These are phyloP conservation scores for Globodera ellingtonae DNA, from an alignment of 1,140 invertebrate genomes.

Conservation along the genomic window DNA sequence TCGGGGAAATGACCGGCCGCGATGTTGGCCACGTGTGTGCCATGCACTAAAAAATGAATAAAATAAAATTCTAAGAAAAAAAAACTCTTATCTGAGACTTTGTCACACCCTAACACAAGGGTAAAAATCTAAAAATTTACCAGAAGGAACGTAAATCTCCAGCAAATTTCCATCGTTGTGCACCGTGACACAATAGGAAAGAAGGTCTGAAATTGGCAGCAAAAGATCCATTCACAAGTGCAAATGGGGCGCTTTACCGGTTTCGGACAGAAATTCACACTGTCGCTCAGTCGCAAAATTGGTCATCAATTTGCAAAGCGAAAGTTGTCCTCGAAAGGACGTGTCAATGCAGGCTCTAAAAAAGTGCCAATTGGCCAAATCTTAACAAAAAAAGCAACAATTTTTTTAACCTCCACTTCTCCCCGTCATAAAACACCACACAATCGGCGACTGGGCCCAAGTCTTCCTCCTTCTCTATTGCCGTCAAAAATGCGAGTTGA, in stretches of 20 bases:
- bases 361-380: conserved; percentile 43
- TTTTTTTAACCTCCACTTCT: conserved; percentile 74
- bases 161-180: conserved; percentile 86
- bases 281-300: conserved; percentile 82
- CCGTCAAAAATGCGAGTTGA: conserved; percentile 79
- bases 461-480: conserved; percentile 82
- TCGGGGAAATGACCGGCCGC: conserved; percentile 88
- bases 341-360: conserved; percentile 83
- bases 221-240: conserved; percentile 15
- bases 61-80: too few species aligned
- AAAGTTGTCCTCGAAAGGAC: conserved; percentile 79
- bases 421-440: conserved; percentile 85
- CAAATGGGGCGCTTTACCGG: conserved; percentile 52
- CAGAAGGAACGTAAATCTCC: conserved; percentile 80
- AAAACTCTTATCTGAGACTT: conserved; percentile 48
- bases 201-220: conserved; percentile 71
- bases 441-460: conserved; percentile 87
- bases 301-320: conserved; percentile 77
- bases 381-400: conserved; percentile 19
- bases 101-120: conserved; percentile 11
- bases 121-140: conserved; percentile 3
- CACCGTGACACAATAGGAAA: conserved; percentile 89
- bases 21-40: conserved; percentile 94
- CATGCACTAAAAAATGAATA: conserved; percentile 78
- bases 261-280: conserved; percentile 75